Evolutionary conservation across 1,140 invertebrate species (phyloP).

Genomic region (Drosophila arizonae): DNA sequence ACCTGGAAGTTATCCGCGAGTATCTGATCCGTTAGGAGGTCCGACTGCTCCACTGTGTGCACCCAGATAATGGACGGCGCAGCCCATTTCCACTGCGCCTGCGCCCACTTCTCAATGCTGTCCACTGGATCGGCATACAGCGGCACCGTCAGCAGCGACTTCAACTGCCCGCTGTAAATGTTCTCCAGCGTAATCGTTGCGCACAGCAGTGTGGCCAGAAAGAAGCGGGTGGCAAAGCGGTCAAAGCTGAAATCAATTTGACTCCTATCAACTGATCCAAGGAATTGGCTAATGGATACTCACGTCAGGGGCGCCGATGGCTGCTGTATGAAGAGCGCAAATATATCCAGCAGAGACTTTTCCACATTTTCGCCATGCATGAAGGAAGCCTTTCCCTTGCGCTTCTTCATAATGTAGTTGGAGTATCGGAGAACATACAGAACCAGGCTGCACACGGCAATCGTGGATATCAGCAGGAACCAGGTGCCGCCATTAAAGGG

Average conservation of each 20-base stretch:
- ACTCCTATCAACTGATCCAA: not conserved
- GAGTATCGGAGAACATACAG: conserved; percentile 57
- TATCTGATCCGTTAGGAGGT: conserved; percentile 66
- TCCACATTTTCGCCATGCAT: conserved; percentile 46
- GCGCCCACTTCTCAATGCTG: conserved; percentile 64
- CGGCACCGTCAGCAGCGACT: conserved; percentile 74
- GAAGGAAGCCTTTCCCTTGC: not conserved
- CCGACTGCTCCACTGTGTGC: conserved; percentile 60
- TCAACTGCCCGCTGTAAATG: conserved; percentile 77
- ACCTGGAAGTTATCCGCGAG: conserved; percentile 64
- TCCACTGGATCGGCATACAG: conserved; percentile 66
- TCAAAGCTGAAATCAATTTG: conserved; percentile 32
- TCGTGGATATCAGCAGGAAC: conserved; percentile 56
- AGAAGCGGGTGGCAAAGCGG: conserved; percentile 64
- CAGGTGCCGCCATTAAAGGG: conserved; percentile 64
- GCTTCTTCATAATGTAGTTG: not conserved
- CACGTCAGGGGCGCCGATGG: conserved; percentile 58
- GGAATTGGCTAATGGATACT: not conserved
- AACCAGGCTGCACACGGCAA: conserved; percentile 49
- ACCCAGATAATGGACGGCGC: conserved; percentile 75
- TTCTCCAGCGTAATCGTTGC: conserved; percentile 79
- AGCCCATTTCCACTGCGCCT: conserved; percentile 69
- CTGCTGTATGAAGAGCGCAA: conserved; percentile 79
- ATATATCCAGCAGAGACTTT: conserved; percentile 65
- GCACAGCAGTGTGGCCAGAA: conserved; percentile 66